Base-by-base conservation (phyloP, 2,113 vertebrate species). In the Megalops atlanticus region DNA sequence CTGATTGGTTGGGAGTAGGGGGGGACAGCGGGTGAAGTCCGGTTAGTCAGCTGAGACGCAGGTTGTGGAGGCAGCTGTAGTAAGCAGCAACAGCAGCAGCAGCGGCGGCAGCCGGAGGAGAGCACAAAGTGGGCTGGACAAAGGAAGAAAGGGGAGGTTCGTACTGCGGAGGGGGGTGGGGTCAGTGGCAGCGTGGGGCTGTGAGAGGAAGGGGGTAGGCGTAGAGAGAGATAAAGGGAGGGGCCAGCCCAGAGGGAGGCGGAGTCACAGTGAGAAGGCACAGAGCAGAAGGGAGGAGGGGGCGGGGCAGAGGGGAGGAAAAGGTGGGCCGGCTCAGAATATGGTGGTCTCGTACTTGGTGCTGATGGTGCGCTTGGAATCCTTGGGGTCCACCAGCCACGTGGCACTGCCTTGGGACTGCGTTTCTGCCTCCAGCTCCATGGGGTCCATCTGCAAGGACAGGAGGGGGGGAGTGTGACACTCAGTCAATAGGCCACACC, bases 301-400 rank as follows among this genome's bases (percentile, higher is more conserved):
- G 85, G 4, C 64, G 0, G 80, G 72, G 88, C 87, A 87, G 81
- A 89, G 84, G 83, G 54, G 33, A 68, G 80, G 85, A 74, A 82
- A 5, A 54, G 0, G 80, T 16, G 85, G 90, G 84, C 90, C 95
- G 88, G 78, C 58, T 95, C 96, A 99, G 96, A 98, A 98, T 94
- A 99, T 99, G 94, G 97, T 98, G 94, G 97, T 99, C 96, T 99
- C 98, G 87, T 98, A 99, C 98, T 99, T 99, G 92, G 97, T 98
- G 95, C 96, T 97, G 94, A 98, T 96, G 87, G 94, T 97, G 94
- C 96, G 93, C 89, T 98, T 97, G 84, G 96, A 94, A 83, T 99
- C 97, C 89, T 97, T 98, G 84, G 96, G 95, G 87, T 99, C 98
- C 90, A 96, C 92, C 21, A 97, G 94, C 98, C 98, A 99, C 72